Conservation (phyloP, 2,888 invertebrate species). For the Heteromyza rotundicornis region DNA sequence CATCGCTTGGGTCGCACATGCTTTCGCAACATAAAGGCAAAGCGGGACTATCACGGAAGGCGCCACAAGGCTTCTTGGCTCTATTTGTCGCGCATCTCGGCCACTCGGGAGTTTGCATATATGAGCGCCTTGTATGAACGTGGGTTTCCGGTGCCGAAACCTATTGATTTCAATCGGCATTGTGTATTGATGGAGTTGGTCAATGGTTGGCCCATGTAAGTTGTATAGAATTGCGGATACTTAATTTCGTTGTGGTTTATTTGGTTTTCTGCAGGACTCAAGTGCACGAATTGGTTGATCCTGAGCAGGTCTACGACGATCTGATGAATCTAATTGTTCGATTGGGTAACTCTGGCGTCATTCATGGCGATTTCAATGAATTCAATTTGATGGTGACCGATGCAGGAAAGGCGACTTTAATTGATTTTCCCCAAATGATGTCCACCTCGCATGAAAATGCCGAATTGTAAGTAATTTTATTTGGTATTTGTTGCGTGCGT, state of each 20-base stretch:
- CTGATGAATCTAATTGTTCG: slow-evolving; percentile 91
- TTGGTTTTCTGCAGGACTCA: slow-evolving; percentile 69
- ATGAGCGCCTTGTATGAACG: slow-evolving; percentile 92
- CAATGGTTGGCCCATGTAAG: slow-evolving; percentile 80
- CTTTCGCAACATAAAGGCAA: slow-evolving; percentile 93
- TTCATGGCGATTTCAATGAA: slow-evolving; percentile 99
- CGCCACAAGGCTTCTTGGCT: slow-evolving; percentile 92
- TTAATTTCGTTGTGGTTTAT: neutral
- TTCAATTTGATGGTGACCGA: slow-evolving; percentile 93
- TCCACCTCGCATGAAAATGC: slow-evolving; percentile 93
- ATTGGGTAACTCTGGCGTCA: slow-evolving; percentile 93
- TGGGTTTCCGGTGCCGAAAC: slow-evolving; percentile 93
- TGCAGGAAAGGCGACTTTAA: slow-evolving; percentile 82
- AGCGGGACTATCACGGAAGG: slow-evolving; percentile 95
- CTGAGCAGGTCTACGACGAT: slow-evolving; percentile 85
- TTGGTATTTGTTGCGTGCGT: too few species aligned
- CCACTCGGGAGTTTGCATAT: slow-evolving; percentile 96
- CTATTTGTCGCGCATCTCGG: slow-evolving; percentile 94
- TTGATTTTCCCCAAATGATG: slow-evolving; percentile 99
- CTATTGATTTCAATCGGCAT: slow-evolving; percentile 93
- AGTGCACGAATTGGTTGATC: slow-evolving; percentile 70
- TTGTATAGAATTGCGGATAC: slow-evolving; percentile 29
- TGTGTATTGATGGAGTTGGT: slow-evolving; percentile 96
- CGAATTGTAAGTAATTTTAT: slow-evolving; percentile 69
- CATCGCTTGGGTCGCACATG: slow-evolving; percentile 93